Base-by-base conservation (phyloP, 2,888 invertebrate genomes). In the Pandemis corylana region DNA sequence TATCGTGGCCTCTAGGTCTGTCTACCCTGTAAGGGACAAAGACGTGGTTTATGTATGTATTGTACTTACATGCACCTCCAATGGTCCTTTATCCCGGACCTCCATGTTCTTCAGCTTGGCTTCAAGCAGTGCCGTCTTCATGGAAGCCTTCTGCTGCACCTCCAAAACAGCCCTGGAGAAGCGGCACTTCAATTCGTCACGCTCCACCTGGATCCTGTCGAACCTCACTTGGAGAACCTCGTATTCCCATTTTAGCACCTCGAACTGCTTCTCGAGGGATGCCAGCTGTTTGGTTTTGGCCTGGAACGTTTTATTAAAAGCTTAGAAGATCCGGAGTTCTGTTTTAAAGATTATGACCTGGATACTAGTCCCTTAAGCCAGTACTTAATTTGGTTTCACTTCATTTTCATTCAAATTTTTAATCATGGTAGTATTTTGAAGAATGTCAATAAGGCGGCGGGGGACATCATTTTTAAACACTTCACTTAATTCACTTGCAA, bases 161-260 rank as follows among this genome's bases (percentile, higher is more conserved):
- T 98, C 98, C 61, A 98, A 93, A 66, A 99, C 96, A 0, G 98
- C 97, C 77, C 96, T 96, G 10, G 97, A 96, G 88, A 99, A 98
- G 85, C 96, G 87, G 5, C 95, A 89, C 84, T 97, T 97, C 36
- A 98, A 89, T 70, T 97, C 97, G 81, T 98, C 97, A 12, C 98
- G 95, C 85, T 99, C 98, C 0, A 92, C 91, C 78, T 96, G 93
- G 0, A 97, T 96, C 82, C 97, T 96, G 81, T 97, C 97, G 85
- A 97, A 97, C 78, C 97, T 95, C 77, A 98, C 95, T 85, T 97
- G 96, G 15, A 98, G 88, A 0, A 96, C 96, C 82, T 96, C 96
- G 75, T 96, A 95, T 82, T 96, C 96, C 95, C 95, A 96, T 78
- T 95, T 95, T 0, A 96, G 85, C 3, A 95, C 95, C 76, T 96